These are phyloP conservation scores for Dromaius novaehollandiae DNA, from an alignment of 2,113 vertebrate species.

Conservation along the genomic window DNA sequence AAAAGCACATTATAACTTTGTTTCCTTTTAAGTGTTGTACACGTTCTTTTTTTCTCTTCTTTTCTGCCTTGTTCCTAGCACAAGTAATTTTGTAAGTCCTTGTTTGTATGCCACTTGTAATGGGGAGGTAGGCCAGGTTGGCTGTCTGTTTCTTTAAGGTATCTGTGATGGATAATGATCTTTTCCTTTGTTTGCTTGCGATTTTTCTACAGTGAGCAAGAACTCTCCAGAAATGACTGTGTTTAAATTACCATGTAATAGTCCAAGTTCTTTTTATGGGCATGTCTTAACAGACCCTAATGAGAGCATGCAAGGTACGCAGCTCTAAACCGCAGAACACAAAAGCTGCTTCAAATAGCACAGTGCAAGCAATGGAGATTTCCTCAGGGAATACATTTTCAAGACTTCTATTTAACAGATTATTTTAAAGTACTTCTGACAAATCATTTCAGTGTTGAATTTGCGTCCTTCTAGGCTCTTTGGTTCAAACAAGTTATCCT, in stretches of 20 bases:
- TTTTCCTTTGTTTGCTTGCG: neutral
- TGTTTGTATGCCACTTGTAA: neutral
- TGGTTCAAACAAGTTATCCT: neutral
- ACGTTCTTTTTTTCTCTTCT: neutral
- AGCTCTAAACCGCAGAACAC: neutral
- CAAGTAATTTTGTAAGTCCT: neutral
- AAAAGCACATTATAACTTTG: neutral
- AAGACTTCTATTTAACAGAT: neutral
- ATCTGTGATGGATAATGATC: rapidly evolving
- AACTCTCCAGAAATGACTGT: neutral
- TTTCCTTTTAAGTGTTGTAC: neutral
- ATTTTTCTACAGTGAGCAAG: neutral
- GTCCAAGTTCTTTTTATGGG: neutral
- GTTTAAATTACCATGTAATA: neutral
- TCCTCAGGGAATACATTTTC: neutral
- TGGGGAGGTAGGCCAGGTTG: rapidly evolving
- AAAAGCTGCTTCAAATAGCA: neutral
- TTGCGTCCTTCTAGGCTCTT: neutral
- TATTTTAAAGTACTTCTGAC: neutral
- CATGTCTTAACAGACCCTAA: neutral
- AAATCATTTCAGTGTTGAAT: neutral
- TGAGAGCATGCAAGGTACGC: neutral
- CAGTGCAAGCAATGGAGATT: rapidly evolving
- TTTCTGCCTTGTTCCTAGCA: neutral
- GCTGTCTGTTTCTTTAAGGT: neutral